Conservation (phyloP, 37 sponge, comb jelly and placozoan species). For the Tethya wilhelma region DNA sequence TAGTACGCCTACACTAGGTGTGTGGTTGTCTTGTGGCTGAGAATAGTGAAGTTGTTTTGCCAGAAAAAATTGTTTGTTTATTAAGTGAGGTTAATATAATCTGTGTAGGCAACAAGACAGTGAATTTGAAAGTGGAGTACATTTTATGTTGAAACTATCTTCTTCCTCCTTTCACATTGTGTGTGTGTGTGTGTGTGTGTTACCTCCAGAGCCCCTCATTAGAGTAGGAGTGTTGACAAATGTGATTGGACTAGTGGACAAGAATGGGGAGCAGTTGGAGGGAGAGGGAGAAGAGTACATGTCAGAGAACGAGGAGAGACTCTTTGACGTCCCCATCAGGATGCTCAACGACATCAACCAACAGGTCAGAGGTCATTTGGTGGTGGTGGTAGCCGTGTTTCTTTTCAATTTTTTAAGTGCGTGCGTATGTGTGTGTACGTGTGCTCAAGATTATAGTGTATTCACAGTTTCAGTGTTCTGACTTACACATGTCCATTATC, state of each 20-base stretch:
- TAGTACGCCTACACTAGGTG: too few relatives aligned
- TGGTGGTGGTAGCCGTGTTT: background rate
- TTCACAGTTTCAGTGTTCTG: background rate
- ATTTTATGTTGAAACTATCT: too few relatives aligned
- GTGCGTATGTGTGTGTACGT: background rate
- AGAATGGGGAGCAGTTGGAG: background rate
- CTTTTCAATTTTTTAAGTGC: too few relatives aligned
- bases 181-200: background rate
- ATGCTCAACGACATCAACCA: slow-evolving; percentile 60
- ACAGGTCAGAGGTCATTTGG: slow-evolving; percentile 45
- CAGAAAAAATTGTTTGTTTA: background rate
- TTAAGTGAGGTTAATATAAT: background rate
- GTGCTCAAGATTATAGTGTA: too few relatives aligned
- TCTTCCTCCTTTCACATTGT: too few relatives aligned
- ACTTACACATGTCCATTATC: too few relatives aligned
- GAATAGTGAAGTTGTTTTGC: slow-evolving; percentile 10
- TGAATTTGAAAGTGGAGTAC: too few relatives aligned
- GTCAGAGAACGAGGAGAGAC: slow-evolving; percentile 53
- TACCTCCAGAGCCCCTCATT: slow-evolving; percentile 45
- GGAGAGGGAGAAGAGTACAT: background rate
- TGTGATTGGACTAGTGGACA: slow-evolving; percentile 12
- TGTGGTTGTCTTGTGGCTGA: background rate
- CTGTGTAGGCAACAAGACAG: background rate
- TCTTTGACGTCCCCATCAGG: slow-evolving; percentile 50
- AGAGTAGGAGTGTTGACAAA: slow-evolving; percentile 44